Conservation (phyloP, 2,113 vertebrate genomes). For the Marcusenius ussheri region DNA sequence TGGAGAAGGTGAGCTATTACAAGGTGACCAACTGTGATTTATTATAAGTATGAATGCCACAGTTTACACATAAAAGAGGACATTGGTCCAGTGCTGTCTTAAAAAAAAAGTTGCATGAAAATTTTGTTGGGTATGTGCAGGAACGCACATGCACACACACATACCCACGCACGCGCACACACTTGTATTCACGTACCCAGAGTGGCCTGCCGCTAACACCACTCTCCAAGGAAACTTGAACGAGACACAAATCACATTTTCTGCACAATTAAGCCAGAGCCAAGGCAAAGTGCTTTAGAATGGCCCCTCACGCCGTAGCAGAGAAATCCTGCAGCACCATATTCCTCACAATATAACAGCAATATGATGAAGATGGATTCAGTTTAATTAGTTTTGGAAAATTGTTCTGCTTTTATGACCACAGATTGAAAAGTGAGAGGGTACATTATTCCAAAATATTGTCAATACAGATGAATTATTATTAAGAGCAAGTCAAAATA, state of each 20-base stretch:
- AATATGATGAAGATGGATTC: slow-evolving; percentile 66
- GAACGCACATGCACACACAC: slow-evolving; percentile 13
- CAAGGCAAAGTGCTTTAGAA: slow-evolving; percentile 60
- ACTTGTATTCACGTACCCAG: slow-evolving; percentile 53
- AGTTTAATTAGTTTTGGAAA: slow-evolving; percentile 61
- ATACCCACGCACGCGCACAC: slow-evolving; percentile 16
- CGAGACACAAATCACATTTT: slow-evolving; percentile 72
- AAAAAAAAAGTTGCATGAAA: background rate
- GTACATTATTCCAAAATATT: slow-evolving; percentile 46
- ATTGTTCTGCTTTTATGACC: slow-evolving; percentile 55
- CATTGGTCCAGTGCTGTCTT: background rate
- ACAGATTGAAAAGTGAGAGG: slow-evolving; percentile 35
- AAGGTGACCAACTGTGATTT: background rate
- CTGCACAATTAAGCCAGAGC: slow-evolving; percentile 70
- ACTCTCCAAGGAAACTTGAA: slow-evolving; percentile 46
- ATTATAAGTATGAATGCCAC: background rate
- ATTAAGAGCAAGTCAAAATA: slow-evolving; percentile 26
- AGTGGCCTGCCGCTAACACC: slow-evolving; percentile 56
- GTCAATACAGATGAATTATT: slow-evolving; percentile 36
- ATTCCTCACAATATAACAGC: slow-evolving; percentile 54
- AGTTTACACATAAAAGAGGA: background rate
- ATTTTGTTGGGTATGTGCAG: background rate
- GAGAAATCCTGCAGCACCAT: slow-evolving; percentile 51
- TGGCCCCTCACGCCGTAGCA: slow-evolving; percentile 48
- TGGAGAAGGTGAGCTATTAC: background rate